These are phyloP conservation scores for Ondatra zibethicus DNA, from an alignment of 2,113 vertebrate species.

Conservation along the genomic window DNA sequence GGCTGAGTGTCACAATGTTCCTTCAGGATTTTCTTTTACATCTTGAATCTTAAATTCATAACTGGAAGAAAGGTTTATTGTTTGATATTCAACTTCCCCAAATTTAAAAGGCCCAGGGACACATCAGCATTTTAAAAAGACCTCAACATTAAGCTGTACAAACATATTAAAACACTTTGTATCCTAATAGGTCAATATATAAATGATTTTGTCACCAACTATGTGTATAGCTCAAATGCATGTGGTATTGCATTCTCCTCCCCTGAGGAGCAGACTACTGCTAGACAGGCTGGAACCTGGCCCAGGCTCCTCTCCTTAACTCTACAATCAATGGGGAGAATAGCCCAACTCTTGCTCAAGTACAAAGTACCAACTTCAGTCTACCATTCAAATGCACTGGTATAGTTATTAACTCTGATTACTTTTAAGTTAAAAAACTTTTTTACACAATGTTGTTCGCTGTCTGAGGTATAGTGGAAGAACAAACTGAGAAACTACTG, in stretches of 20 bases:
- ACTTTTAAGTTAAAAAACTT: neutral
- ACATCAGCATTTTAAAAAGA: conserved; percentile 17
- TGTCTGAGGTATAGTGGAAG: neutral
- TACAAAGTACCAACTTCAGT: neutral
- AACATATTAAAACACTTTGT: conserved; percentile 50
- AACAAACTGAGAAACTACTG: neutral
- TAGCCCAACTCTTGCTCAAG: neutral
- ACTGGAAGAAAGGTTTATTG: conserved; percentile 36
- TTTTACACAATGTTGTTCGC: neutral
- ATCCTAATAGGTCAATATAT: conserved; percentile 20
- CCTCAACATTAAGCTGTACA: neutral
- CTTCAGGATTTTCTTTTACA: conserved; percentile 4
- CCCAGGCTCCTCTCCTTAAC: neutral
- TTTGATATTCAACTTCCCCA: conserved; percentile 49
- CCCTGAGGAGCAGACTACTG: neutral
- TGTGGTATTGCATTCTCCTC: neutral
- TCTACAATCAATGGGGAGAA: neutral
- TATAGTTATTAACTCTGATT: neutral
- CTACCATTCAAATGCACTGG: neutral
- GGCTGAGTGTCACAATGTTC: neutral
- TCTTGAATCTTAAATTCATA: conserved; percentile 19
- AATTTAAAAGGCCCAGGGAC: conserved; percentile 24
- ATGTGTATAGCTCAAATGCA: neutral
- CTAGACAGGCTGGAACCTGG: fast-evolving
- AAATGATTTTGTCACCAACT: conserved; percentile 28